Percentiles rank a stretch among this genome's conserved stretches.
These are phyloP conservation scores for Zaprionus capensis DNA, from an alignment of 1,140 invertebrate species.

Conservation along the genomic window DNA sequence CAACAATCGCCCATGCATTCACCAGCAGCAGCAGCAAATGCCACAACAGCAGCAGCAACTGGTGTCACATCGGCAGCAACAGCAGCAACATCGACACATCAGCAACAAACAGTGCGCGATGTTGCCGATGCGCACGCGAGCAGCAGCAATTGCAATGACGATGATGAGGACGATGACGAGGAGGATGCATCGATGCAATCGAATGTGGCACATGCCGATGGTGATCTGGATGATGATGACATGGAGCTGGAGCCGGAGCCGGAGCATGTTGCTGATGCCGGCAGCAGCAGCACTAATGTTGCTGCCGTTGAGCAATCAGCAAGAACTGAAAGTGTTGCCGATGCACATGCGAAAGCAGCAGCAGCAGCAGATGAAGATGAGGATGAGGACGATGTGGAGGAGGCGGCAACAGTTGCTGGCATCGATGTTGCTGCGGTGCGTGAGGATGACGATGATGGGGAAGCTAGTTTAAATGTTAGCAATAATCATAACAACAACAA, in stretches of 20 bases:
- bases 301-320: conserved; percentile 29
- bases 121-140: conserved; percentile 17
- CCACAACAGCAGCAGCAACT: conserved; percentile 30
- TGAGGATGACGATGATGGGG: conserved; percentile 39
- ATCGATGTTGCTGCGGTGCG: conserved; percentile 26
- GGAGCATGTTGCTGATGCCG: conserved; percentile 51
- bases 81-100: too few species aligned
- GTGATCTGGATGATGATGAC: conserved; percentile 55
- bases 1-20: conserved; percentile 75
- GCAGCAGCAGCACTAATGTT: conserved; percentile 23
- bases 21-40: conserved; percentile 45
- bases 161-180: conserved; percentile 65
- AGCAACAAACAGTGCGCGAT: conserved; percentile 4
- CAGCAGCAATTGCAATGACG: conserved; percentile 33
- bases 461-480: conserved; percentile 80
- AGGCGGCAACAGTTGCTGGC: conserved; percentile 13
- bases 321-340: conserved; percentile 66
- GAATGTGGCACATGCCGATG: conserved; percentile 59
- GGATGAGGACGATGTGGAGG: conserved; percentile 23
- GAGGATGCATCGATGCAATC: conserved; percentile 73
- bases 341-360: conserved; percentile 29
- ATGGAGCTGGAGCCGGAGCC: conserved; percentile 58
- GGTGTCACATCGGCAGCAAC: conserved; percentile 9
- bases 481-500: conserved; percentile 68
- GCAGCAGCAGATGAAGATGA: conserved; percentile 17